Evolutionary conservation across 1,140 invertebrate species (phyloP).

Genomic region (Propsilocerus akamusi): DNA sequence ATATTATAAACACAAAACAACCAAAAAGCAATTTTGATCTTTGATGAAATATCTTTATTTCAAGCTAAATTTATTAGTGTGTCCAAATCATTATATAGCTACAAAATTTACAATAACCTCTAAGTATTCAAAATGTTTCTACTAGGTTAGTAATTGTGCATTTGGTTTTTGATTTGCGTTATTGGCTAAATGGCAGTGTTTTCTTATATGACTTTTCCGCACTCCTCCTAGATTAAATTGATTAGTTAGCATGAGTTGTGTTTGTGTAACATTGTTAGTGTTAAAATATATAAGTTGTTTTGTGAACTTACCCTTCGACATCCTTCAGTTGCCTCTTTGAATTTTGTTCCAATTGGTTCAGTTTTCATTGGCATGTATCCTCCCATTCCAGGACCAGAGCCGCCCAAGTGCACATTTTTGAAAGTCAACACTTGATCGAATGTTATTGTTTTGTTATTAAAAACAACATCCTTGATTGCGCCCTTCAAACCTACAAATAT

Average conservation of each 20-base stretch:
- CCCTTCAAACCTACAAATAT: conserved; percentile 44
- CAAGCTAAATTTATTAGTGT: too few species aligned
- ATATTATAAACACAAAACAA: too few species aligned
- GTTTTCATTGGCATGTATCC: conserved; percentile 26
- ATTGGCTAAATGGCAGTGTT: too few species aligned
- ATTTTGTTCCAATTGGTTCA: conserved; percentile 23
- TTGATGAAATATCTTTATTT: too few species aligned
- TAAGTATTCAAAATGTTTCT: too few species aligned
- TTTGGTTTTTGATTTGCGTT: too few species aligned
- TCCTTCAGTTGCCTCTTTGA: conserved; percentile 23
- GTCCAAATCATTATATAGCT: too few species aligned
- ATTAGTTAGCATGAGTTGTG: neutral
- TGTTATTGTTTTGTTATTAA: conserved; percentile 48
- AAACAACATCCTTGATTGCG: conserved; percentile 59
- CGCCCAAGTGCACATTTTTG: conserved; percentile 49
- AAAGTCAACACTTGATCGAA: conserved; percentile 46
- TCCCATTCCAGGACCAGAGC: conserved; percentile 37
- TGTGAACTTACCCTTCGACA: conserved; percentile 25
- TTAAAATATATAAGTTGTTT: conserved; percentile 4
- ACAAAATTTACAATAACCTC: too few species aligned
- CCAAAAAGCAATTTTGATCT: too few species aligned
- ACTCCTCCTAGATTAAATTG: neutral
- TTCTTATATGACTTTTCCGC: neutral
- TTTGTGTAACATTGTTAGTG: neutral
- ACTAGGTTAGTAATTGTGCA: too few species aligned